phyloP scores from a whole-genome alignment of 1,140 invertebrate species.

The Caerostris extrusa region DNA sequence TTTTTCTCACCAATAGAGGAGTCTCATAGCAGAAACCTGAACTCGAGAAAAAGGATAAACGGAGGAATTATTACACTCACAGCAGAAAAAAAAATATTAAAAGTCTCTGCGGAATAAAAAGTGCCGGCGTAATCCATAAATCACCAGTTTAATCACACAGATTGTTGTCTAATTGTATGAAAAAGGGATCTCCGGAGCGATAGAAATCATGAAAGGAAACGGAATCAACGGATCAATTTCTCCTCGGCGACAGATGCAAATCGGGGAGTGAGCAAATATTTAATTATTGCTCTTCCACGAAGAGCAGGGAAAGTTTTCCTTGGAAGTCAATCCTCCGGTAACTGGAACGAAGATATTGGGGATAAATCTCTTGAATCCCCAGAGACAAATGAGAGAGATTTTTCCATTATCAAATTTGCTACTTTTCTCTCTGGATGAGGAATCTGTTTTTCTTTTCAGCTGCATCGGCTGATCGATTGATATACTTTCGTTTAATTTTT shows the following conservation, averaged over 20 bases:
- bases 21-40: too few species aligned
- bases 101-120: background rate
- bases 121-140: background rate
- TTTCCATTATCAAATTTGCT: background rate
- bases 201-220: background rate
- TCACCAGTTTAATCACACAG: background rate
- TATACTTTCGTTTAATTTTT: too few species aligned
- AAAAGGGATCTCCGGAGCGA: background rate
- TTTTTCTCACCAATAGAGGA: too few species aligned
- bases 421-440: background rate
- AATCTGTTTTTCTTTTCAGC: background rate
- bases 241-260: background rate
- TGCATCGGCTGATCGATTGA: background rate
- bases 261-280: background rate
- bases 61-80: too few species aligned
- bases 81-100: background rate
- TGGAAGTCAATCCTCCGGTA: slow-evolving; percentile 11
- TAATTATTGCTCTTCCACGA: background rate
- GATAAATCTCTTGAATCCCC: slow-evolving; percentile 1
- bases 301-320: background rate
- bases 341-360: background rate
- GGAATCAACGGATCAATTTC: background rate
- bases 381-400: slow-evolving; percentile 1
- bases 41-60: too few species aligned
- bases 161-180: slow-evolving; percentile 13